Evolutionary conservation across 2,888 invertebrate species (phyloP), one percentile per base, ranked within the genome.

Genomic region (Xestia ashworthii): DNA sequence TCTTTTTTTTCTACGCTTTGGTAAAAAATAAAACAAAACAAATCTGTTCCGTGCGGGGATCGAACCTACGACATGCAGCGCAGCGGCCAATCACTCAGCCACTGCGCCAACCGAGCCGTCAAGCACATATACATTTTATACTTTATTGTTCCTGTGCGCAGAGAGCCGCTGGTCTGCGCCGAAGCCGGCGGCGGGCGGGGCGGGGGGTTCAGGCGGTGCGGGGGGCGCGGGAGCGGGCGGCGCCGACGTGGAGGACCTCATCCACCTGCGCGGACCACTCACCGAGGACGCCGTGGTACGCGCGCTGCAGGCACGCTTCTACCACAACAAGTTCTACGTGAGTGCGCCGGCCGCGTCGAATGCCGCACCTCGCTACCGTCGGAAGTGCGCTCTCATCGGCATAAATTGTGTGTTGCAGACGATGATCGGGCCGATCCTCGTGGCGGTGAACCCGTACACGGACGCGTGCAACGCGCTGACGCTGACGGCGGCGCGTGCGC

Each of bases 221-320:
- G 85, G 92, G 69, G 89, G 91, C 71, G 67, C 46, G 50, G 89
- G 78, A 86, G 74, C 78, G 87, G 89, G 74, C 91, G 82, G 92
- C 89, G 89, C 93, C 72, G 97, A 98, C 94, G 97, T 98, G 93
- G 98, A 99, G 91, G 99, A 99, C 96, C 97, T 99, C 90, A 99
- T 99, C 93, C 99, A 99, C 96, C 97, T 99, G 91, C 98, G 98
- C 68, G 99, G 99, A 55, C 99, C 99, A 73, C 97, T 99, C 90
- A 99, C 99, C 55, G 99, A 99, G 95, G 99, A 99, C 94, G 99
- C 99, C 78, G 98, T 99, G 70, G 98, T 99, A 95, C 98, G 98
- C 93, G 98, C 99, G 91, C 97, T 99, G 86, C 99, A 99, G 93
- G 98, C 99, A 16, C 97, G 99, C 91, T 99, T 99, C 97, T 98